phyloP scores from a whole-genome alignment of 2,888 invertebrate species.

The Cylindroiulus punctatus region DNA sequence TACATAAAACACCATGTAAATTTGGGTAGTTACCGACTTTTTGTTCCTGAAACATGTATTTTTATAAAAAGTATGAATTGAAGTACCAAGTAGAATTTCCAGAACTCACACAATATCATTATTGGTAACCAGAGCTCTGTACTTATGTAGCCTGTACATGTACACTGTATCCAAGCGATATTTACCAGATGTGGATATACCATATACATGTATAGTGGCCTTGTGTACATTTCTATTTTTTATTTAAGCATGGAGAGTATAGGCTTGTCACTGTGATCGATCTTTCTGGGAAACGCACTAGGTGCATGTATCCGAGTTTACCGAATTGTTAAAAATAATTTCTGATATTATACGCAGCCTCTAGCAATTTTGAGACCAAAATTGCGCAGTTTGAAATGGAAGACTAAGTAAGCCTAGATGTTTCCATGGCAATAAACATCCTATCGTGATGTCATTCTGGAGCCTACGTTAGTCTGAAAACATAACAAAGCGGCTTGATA shows the following conservation, averaged over 20 bases:
- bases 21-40: not conserved
- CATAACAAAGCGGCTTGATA: not conserved
- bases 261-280: not conserved
- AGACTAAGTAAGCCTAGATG: conserved; percentile 26
- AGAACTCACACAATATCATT: not conserved
- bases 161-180: not conserved
- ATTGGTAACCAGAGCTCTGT: not conserved
- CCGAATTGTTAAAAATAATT: conserved; percentile 26
- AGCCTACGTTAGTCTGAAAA: conserved; percentile 7
- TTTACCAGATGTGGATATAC: conserved; percentile 8
- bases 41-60: not conserved
- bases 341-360: not conserved
- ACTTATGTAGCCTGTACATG: not conserved
- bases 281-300: not conserved
- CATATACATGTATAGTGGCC: not conserved
- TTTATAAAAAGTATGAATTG: not conserved
- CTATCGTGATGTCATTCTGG: not conserved
- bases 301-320: not conserved
- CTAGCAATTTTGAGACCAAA: conserved; percentile 1
- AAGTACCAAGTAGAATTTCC: not conserved
- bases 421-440: conserved; percentile 24
- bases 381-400: not conserved
- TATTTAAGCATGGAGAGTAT: not conserved
- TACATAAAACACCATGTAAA: not conserved
- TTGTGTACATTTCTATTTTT: not conserved